Evolutionary conservation across 2,113 vertebrate genomes (phyloP), one percentile per base, ranked within the genome.

Genomic region (Alligator sinensis): DNA sequence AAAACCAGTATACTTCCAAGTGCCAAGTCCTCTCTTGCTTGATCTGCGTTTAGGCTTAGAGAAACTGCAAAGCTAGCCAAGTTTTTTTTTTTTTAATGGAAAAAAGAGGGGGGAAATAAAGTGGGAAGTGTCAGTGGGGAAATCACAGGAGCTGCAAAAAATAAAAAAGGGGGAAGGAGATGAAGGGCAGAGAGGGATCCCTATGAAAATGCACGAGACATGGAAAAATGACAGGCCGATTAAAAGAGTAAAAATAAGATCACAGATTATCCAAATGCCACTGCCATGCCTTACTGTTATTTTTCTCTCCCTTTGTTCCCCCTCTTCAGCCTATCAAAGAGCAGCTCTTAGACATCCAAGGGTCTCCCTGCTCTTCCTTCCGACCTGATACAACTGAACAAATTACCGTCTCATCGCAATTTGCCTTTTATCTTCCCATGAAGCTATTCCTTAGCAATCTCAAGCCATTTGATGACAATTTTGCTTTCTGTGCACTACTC

Each of bases 171-270:
- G 47, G 47, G 47, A 47, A 9, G 8, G 47, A 47, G 47, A 9
- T 0, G 4, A 85, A 75, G 96, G 55, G 80, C 80, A 82, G 89
- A 90, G 64, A 92, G 80, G 66, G 82, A 88, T n/a, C 77, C 76
- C 96, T 76, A 97, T 94, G 92, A 96, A 96, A 97, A 96, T 92
- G 82, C 89, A 94, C 89, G 82, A 96, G 89, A 88, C 59, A 62
- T 88, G 76, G 83, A 94, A 89, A 97, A 84, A 47, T 94, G 93
- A 86, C 94, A 95, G 89, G 80, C 87, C 91, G 95, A 93, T 96
- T 94, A 96, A 96, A 75, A 22, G 25, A 8, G 54, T 55, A 84
- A 90, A 88, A 94, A 95, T 30, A 88, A 16, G 0, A 91, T 83
- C 87, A 80, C 83, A 88, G 94, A 94, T 96, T 89, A 96, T 64